Percentiles rank a stretch among this genome's conserved stretches.
Evolutionary conservation across 2,113 vertebrate species (phyloP).

Genomic region (Catagonus wagneri): DNA sequence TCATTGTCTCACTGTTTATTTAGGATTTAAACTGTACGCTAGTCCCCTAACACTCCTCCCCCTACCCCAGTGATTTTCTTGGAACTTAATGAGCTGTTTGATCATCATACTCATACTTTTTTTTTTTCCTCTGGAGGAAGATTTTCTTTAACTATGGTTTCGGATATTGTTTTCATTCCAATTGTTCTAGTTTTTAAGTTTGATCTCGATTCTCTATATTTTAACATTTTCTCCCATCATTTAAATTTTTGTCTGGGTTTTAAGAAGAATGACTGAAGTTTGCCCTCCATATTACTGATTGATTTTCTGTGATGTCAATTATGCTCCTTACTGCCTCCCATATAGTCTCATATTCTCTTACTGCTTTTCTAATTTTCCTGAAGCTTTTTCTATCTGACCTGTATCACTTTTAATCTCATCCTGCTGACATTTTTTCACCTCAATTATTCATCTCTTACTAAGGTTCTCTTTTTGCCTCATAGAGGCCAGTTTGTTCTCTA

Average conservation of each 20-base stretch:
- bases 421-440: neutral
- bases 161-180: neutral
- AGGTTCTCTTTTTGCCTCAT: neutral
- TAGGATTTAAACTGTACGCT: neutral
- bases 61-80: neutral
- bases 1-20: neutral
- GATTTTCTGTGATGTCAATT: neutral
- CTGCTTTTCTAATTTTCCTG: conserved; percentile 13
- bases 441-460: neutral
- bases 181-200: neutral
- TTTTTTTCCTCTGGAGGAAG: neutral
- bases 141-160: conserved; percentile 40
- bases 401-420: neutral
- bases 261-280: conserved; percentile 12
- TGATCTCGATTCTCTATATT: neutral
- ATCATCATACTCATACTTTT: neutral
- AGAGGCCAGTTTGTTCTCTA: neutral
- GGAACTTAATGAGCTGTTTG: neutral
- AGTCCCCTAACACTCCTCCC: neutral
- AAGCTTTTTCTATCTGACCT: neutral
- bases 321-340: neutral
- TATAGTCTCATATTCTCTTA: neutral
- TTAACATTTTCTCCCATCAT: neutral
- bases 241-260: conserved; percentile 40
- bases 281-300: neutral